A percentile compares a stretch with the other conserved stretches of the same genome.
phyloP scores from a whole-genome alignment of 2,797 vertebrate genomes.

The Syngnathus rostellatus region DNA sequence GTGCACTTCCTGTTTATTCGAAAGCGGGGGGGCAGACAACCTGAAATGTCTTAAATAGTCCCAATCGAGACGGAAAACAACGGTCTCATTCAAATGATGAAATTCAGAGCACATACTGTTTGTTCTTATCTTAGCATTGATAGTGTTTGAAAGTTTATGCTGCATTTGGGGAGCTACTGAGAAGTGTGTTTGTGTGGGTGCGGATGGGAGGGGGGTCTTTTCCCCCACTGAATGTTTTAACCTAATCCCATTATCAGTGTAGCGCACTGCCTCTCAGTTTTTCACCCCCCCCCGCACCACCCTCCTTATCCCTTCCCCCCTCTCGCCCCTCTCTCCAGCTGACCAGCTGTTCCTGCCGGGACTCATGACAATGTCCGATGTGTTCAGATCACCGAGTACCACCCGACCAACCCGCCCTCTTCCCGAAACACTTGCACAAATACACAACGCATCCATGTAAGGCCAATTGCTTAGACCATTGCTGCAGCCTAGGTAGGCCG shows the following conservation, averaged over 20 bases:
- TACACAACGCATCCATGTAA: slow-evolving; percentile 41
- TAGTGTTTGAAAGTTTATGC: slow-evolving; percentile 47
- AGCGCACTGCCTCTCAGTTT: slow-evolving; percentile 72
- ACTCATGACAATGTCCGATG: slow-evolving; percentile 90
- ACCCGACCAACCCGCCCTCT: slow-evolving; percentile 20
- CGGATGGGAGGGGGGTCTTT: slow-evolving; percentile 35
- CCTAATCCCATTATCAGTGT: slow-evolving; percentile 85
- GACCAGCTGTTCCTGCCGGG: slow-evolving; percentile 97
- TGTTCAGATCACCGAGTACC: slow-evolving; percentile 85
- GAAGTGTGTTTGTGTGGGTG: slow-evolving; percentile 36
- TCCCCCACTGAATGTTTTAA: slow-evolving; percentile 70
- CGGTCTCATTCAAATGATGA: background rate
- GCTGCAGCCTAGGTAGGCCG: slow-evolving; percentile 63
- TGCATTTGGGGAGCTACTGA: slow-evolving; percentile 43
- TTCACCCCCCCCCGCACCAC: slow-evolving; percentile 22
- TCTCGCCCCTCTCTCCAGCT: slow-evolving; percentile 73
- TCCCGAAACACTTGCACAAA: slow-evolving; percentile 30
- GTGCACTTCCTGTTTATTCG: slow-evolving; percentile 59
- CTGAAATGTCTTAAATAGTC: background rate
- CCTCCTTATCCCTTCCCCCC: slow-evolving; percentile 54
- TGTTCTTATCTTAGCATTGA: slow-evolving; percentile 39
- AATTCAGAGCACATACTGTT: background rate
- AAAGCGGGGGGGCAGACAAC: slow-evolving; percentile 11
- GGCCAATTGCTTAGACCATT: slow-evolving; percentile 75
- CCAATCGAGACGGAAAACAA: background rate